These are phyloP conservation scores for Origma solitaria DNA, from an alignment of 2,113 vertebrate genomes.

Conservation along the genomic window DNA sequence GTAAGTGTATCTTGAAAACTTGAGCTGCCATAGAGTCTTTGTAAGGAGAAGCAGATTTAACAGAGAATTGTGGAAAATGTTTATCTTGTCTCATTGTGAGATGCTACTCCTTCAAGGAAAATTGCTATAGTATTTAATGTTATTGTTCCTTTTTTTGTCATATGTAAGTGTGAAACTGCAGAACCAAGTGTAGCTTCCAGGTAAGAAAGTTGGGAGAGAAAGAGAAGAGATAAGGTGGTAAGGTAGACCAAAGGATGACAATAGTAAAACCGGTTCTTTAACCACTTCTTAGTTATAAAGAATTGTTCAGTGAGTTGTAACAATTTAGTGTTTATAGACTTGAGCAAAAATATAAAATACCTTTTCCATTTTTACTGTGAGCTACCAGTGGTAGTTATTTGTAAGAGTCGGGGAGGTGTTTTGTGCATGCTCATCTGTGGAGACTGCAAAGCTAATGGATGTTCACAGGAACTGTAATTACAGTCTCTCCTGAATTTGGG, in stretches of 20 bases:
- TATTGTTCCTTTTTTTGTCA: neutral
- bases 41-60: neutral
- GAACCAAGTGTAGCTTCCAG: neutral
- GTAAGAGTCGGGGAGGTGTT: neutral
- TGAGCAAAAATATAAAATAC: neutral
- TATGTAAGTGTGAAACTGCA: neutral
- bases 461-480: neutral
- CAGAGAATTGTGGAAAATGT: neutral
- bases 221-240: neutral
- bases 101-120: neutral
- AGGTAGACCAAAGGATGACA: neutral
- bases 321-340: neutral
- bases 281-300: neutral
- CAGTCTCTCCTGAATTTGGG: neutral
- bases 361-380: neutral
- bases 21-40: neutral
- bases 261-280: neutral
- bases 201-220: neutral
- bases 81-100: neutral
- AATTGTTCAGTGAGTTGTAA: neutral
- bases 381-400: neutral
- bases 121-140: neutral
- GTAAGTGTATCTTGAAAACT: neutral
- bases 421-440: neutral
- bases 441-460: neutral